Evolutionary conservation across 2,113 vertebrate genomes (phyloP), one percentile per base, ranked within the genome.

Genomic region (Bucco capensis): DNA sequence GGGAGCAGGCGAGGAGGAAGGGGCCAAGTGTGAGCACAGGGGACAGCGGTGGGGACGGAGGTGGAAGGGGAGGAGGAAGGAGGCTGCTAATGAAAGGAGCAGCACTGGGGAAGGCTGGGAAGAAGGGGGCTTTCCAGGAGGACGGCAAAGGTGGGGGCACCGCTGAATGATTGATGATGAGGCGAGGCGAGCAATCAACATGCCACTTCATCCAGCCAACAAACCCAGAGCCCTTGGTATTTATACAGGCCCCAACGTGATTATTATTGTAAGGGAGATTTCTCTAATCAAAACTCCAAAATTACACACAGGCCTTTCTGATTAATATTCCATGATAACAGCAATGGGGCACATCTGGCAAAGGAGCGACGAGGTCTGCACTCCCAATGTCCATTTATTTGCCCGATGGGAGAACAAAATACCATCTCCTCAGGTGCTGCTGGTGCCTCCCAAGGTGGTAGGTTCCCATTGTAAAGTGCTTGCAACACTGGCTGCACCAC

Each of bases 251-350:
- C 95, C 94, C 90, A 92, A 86, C 77, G 38, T 98, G 97, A 97
- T 98, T 98, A 98, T 98, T 98, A 96, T 97, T 97, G 71, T 97
- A 98, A 97, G 95, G 83, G 95, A 94, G 97, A 97, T 97, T 98
- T 97, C 96, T 97, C 96, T 97, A 98, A 98, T 98, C 97, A 98
- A 97, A 98, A 97, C 97, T 97, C 95, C 90, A 75, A 92, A 98
- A 97, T 98, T 97, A 97, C 96, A 97, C 86, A 77, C 96, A 97
- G 97, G 94, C 95, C 93, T 84, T 95, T 97, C 96, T 98, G 97
- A 98, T 97, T 97, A 97, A 97, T 97, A 97, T 97, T 97, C 96
- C 97, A 91, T 90, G 97, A 97, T 97, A 98, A 97, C 96, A 97
- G 95, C 92, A 97, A 87, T 2, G 91, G 96, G 96, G 96, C 96